A percentile compares a stretch with the other conserved stretches of the same genome.
Conservation (phyloP, 2,888 invertebrate genomes). For the Phengaris arion region DNA sequence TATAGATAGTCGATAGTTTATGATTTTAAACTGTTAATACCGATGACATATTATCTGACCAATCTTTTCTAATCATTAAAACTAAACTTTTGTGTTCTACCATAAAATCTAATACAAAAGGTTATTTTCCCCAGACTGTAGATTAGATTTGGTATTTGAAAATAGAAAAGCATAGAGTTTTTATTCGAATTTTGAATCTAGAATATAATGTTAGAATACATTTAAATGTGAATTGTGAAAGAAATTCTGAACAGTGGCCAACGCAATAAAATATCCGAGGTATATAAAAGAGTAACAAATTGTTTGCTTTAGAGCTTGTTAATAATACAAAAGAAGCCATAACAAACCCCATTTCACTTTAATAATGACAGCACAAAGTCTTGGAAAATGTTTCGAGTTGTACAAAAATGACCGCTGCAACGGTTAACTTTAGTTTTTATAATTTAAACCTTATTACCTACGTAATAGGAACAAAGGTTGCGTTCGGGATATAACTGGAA, state of each 20-base stretch:
- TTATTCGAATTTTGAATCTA: constrained; percentile 10
- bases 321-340: constrained; percentile 55
- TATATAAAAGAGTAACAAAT: constrained; percentile 41
- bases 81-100: neutral
- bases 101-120: neutral
- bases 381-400: constrained; percentile 64
- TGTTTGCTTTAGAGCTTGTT: constrained; percentile 47
- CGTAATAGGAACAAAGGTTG: constrained; percentile 39
- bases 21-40: too few species aligned
- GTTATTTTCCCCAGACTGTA: neutral
- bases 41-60: too few species aligned
- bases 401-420: constrained; percentile 65
- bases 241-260: constrained; percentile 25
- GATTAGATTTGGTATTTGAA: constrained; percentile 1
- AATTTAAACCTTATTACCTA: constrained; percentile 42
- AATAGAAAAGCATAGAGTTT: constrained; percentile 4
- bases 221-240: constrained; percentile 31
- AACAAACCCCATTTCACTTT: constrained; percentile 64
- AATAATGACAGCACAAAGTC: constrained; percentile 64
- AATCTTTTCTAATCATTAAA: too few species aligned
- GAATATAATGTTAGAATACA: constrained; percentile 12
- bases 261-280: constrained; percentile 34
- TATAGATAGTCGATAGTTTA: too few species aligned
- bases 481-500: constrained; percentile 47
- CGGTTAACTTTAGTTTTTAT: constrained; percentile 39